phyloP scores from a whole-genome alignment of 2,797 vertebrate genomes.

The Monodelphis domestica region DNA sequence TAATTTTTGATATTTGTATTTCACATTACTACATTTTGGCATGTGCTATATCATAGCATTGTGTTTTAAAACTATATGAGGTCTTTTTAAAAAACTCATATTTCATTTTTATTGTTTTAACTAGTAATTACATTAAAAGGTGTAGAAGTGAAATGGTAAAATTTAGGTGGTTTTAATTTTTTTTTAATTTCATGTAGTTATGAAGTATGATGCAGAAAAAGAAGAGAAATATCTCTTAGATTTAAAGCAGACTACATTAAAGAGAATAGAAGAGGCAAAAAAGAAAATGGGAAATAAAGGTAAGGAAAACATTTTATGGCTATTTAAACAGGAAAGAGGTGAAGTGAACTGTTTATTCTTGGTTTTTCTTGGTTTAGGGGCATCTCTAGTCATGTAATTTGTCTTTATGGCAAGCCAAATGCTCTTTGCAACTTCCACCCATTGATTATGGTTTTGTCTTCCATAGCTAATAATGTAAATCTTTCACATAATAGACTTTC shows the following conservation, averaged over 20 bases:
- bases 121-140: conserved; percentile 53
- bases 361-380: not conserved
- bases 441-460: not conserved
- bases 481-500: not conserved
- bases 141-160: conserved; percentile 10
- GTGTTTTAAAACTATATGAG: conserved; percentile 39
- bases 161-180: not conserved
- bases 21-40: not conserved
- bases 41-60: conserved; percentile 1
- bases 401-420: not conserved
- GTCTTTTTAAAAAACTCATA: conserved; percentile 24
- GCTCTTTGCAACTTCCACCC: not conserved
- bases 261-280: conserved; percentile 97
- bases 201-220: conserved; percentile 96
- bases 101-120: not conserved
- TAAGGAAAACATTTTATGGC: conserved; percentile 75
- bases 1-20: conserved; percentile 44
- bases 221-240: conserved; percentile 95
- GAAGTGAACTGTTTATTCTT: conserved; percentile 15
- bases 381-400: not conserved
- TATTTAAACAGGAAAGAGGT: conserved; percentile 30
- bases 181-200: conserved; percentile 86
- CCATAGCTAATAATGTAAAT: not conserved
- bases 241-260: conserved; percentile 93
- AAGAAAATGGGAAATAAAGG: conserved; percentile 95